Evolutionary conservation across 2,113 vertebrate species (phyloP).

Genomic region (Sialia sialis): DNA sequence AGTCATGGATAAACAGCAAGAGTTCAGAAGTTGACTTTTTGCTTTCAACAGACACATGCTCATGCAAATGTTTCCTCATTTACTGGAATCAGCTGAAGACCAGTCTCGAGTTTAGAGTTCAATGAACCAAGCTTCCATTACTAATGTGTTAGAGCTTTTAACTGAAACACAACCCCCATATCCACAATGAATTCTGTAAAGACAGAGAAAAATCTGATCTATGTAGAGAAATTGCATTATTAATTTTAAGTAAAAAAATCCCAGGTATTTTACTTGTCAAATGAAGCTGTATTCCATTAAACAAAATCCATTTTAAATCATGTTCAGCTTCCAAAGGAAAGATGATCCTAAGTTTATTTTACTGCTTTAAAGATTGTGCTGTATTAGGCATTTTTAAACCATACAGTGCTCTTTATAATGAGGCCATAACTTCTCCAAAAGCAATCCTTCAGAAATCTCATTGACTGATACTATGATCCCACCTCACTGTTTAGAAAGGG

Average conservation of each 20-base stretch:
- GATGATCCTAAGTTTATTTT: not conserved
- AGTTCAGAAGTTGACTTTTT: not conserved
- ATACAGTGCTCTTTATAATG: not conserved
- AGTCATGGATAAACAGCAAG: not conserved
- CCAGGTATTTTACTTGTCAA: not conserved
- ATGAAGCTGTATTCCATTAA: not conserved
- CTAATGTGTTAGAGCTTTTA: accelerated
- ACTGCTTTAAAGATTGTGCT: not conserved
- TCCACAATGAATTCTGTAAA: accelerated
- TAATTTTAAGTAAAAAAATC: not conserved
- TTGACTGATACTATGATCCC: not conserved
- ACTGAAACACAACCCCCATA: not conserved
- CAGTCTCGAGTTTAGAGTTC: not conserved
- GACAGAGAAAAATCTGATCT: not conserved
- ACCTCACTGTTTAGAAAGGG: not conserved
- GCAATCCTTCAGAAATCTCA: not conserved
- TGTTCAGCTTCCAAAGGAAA: not conserved
- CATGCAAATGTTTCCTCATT: not conserved
- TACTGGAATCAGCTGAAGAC: not conserved
- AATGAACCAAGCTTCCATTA: not conserved
- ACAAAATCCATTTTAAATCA: not conserved
- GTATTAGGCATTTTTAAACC: not conserved
- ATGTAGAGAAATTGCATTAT: not conserved
- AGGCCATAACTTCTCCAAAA: not conserved
- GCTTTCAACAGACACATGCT: not conserved